phyloP scores from a whole-genome alignment of 2,113 vertebrate species.

The Illadopsis cleaveri region DNA sequence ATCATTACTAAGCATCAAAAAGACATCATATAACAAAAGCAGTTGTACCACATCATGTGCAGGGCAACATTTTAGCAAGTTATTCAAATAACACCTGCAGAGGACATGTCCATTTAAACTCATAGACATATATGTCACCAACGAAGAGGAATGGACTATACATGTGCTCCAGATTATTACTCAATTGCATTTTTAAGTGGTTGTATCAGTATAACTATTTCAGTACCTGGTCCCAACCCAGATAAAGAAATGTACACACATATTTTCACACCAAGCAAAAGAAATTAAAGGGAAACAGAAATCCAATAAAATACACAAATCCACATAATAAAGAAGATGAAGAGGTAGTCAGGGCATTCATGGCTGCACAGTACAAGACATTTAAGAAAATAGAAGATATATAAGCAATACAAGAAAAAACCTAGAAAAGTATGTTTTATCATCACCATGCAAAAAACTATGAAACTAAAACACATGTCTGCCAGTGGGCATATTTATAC shows the following conservation, averaged over 20 bases:
- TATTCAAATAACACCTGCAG: background rate
- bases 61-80: background rate
- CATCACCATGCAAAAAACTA: background rate
- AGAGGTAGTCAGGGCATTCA: background rate
- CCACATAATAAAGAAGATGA: background rate
- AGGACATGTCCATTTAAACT: background rate
- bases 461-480: accelerated
- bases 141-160: background rate
- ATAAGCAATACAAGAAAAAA: background rate
- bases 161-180: background rate
- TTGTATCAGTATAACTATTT: background rate
- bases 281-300: background rate
- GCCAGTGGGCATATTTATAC: background rate
- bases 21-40: background rate
- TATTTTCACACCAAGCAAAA: background rate
- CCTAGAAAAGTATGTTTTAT: background rate
- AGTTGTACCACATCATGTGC: accelerated
- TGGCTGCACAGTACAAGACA: background rate
- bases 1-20: background rate
- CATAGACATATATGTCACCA: background rate
- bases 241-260: background rate
- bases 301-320: background rate
- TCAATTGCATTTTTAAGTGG: background rate
- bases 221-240: background rate
- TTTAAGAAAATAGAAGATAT: background rate